These are phyloP conservation scores for Drosophila recens DNA, from an alignment of 2,888 invertebrate species.

Conservation along the genomic window DNA sequence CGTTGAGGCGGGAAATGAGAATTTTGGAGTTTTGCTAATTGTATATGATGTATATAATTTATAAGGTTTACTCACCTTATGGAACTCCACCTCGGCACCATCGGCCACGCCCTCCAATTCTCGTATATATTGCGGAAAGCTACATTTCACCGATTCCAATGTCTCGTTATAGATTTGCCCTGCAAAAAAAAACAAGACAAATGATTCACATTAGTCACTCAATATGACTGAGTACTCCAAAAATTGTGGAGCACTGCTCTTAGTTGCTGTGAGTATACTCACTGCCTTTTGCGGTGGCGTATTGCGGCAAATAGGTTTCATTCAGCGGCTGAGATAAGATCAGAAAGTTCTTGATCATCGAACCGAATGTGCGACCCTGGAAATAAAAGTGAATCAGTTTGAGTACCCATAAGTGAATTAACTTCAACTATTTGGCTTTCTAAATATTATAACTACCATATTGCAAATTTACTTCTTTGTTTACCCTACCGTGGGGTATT, in stretches of 20 bases:
- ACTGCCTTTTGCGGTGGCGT: constrained; percentile 89
- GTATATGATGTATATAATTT: neutral
- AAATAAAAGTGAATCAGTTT: constrained; percentile 51
- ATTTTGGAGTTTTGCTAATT: constrained; percentile 2
- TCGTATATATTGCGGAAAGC: constrained; percentile 92
- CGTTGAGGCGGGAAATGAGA: neutral
- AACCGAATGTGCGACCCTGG: constrained; percentile 92
- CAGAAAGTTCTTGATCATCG: constrained; percentile 90
- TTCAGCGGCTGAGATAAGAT: constrained; percentile 87
- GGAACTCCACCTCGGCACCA: constrained; percentile 93
- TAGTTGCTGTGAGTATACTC: constrained; percentile 57
- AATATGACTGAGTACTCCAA: neutral
- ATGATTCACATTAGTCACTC: constrained; percentile 14
- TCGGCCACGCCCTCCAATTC: constrained; percentile 94
- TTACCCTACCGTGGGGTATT: neutral
- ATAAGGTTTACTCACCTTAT: constrained; percentile 87
- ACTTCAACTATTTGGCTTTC: neutral
- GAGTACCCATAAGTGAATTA: neutral
- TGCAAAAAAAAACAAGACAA: constrained; percentile 40
- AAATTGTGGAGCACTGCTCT: neutral
- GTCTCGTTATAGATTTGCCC: constrained; percentile 90
- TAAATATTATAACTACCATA: neutral
- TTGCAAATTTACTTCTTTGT: constrained; percentile 27
- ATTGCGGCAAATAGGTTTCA: constrained; percentile 89
- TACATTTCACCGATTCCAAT: constrained; percentile 88